phyloP scores from a whole-genome alignment of 2,797 vertebrate genomes.

The Tragelaphus eurycerus region DNA sequence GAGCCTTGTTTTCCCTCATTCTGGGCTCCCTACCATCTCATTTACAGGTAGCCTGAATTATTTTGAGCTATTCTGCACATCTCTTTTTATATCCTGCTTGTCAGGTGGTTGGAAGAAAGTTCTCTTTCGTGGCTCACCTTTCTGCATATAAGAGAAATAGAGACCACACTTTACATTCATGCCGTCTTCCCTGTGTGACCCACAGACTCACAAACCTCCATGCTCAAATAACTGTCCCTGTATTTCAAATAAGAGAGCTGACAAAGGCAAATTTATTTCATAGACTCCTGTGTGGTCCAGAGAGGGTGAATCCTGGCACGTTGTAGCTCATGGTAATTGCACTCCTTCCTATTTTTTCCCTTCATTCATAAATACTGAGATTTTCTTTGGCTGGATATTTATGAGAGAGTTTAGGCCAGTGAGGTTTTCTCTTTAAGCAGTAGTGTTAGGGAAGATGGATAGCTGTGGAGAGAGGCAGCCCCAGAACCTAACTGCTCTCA shows the following conservation, averaged over 20 bases:
- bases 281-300: conserved; percentile 65
- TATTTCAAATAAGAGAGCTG: conserved; percentile 72
- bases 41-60: conserved; percentile 79
- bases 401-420: conserved; percentile 62
- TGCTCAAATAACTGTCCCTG: conserved; percentile 67
- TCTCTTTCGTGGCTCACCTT: conserved; percentile 57
- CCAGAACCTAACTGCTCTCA: background rate
- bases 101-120: conserved; percentile 69
- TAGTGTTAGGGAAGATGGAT: background rate
- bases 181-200: conserved; percentile 45
- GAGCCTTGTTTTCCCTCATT: conserved; percentile 50
- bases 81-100: conserved; percentile 77
- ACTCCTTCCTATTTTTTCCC: conserved; percentile 52
- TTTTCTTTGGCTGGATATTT: conserved; percentile 75
- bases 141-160: conserved; percentile 57
- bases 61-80: conserved; percentile 66
- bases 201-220: background rate
- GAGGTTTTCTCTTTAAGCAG: conserved; percentile 68
- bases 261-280: conserved; percentile 74
- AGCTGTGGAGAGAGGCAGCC: background rate
- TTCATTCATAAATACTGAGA: conserved; percentile 78
- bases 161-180: conserved; percentile 46
- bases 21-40: conserved; percentile 70
- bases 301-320: conserved; percentile 68
- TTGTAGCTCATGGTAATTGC: conserved; percentile 73